These are phyloP conservation scores for Coreoperca whiteheadi DNA, from an alignment of 2,113 vertebrate species.

Conservation along the genomic window DNA sequence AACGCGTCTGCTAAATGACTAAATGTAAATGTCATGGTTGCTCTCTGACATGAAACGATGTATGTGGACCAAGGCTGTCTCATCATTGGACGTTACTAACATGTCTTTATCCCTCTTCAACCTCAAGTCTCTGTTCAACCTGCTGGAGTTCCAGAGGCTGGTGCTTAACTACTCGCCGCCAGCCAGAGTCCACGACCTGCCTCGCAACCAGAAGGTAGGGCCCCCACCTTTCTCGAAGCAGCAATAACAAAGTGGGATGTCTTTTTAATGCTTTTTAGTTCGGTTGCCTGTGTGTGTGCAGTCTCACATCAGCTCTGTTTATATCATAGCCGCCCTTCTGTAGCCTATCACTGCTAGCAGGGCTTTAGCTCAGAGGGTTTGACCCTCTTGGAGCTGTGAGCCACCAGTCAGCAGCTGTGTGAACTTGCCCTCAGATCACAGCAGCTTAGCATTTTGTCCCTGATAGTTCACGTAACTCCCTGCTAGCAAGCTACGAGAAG, in stretches of 20 bases:
- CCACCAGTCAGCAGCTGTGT: constrained; percentile 41
- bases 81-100: neutral
- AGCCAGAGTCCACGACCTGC: constrained; percentile 91
- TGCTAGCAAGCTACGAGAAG: neutral
- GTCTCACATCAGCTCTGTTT: neutral
- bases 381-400: constrained; percentile 42
- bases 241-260: neutral
- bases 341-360: constrained; percentile 32
- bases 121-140: constrained; percentile 83
- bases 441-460: constrained; percentile 34
- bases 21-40: too few relatives aligned
- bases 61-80: too few relatives aligned
- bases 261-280: neutral
- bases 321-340: neutral
- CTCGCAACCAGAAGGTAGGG: constrained; percentile 96
- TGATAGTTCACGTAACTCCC: constrained; percentile 4
- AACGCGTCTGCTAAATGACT: too few relatives aligned
- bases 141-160: constrained; percentile 96
- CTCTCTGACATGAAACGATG: neutral
- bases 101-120: neutral
- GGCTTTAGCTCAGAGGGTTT: constrained; percentile 23
- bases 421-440: constrained; percentile 27
- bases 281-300: neutral
- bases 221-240: neutral
- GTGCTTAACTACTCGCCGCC: constrained; percentile 96